Percentiles rank a stretch among this genome's conserved stretches.
These are phyloP conservation scores for Harpagus bidentatus DNA, from an alignment of 2,113 vertebrate species.

Conservation along the genomic window DNA sequence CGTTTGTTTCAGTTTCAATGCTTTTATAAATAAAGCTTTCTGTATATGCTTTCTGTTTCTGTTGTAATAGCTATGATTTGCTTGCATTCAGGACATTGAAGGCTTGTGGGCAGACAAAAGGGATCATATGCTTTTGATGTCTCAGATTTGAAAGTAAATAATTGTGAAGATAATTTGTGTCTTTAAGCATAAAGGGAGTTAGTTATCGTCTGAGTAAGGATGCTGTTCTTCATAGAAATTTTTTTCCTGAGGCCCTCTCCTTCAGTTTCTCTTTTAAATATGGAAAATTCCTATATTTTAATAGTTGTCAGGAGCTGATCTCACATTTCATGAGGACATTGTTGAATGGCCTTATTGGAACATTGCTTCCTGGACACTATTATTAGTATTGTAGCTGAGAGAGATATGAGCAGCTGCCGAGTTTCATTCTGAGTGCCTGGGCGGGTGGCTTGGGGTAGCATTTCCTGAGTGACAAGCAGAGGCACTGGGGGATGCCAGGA, in stretches of 20 bases:
- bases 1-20: background rate
- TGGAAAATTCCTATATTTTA: background rate
- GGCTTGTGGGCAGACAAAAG: background rate
- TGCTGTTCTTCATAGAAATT: background rate
- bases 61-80: background rate
- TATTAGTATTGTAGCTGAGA: conserved; percentile 52
- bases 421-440: conserved; percentile 21
- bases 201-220: background rate
- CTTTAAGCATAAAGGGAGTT: background rate
- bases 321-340: background rate
- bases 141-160: background rate
- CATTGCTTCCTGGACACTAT: conserved; percentile 69
- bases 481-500: background rate
- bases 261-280: background rate
- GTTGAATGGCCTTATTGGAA: conserved; percentile 41
- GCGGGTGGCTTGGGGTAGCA: conserved; percentile 52
- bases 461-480: conserved; percentile 21
- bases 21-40: background rate
- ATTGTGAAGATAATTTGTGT: background rate
- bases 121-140: background rate
- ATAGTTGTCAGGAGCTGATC: background rate
- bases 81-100: background rate
- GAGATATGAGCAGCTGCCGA: conserved; percentile 64
- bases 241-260: background rate
- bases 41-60: background rate